phyloP scores from a whole-genome alignment of 2,888 invertebrate genomes.

The Harpagoxenus sublaevis region DNA sequence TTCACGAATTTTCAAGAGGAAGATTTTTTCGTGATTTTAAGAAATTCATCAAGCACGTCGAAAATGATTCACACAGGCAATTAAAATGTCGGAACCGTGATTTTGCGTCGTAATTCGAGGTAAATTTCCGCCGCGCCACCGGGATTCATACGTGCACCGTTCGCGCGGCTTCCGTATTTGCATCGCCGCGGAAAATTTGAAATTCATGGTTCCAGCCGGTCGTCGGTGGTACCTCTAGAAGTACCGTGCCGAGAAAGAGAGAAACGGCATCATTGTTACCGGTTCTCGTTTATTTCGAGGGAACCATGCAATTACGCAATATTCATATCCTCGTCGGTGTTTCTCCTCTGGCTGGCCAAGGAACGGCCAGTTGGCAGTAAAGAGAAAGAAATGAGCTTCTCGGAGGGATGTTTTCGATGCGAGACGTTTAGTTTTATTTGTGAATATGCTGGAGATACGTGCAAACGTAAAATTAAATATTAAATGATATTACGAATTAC shows the following conservation, averaged over 20 bases:
- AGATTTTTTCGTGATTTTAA: conserved; percentile 24
- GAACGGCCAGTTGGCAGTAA: conserved; percentile 3
- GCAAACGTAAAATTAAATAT: conserved; percentile 12
- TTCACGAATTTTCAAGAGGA: neutral
- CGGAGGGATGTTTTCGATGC: conserved; percentile 11
- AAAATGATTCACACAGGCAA: conserved; percentile 41
- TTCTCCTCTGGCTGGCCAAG: conserved; percentile 45
- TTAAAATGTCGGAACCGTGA: conserved; percentile 52
- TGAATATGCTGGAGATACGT: neutral
- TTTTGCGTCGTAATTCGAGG: conserved; percentile 40
- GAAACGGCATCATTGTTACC: conserved; percentile 61
- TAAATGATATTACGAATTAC: neutral
- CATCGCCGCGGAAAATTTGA: conserved; percentile 66
- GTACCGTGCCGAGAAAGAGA: conserved; percentile 14
- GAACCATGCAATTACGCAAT: conserved; percentile 65
- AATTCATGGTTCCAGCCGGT: conserved; percentile 60
- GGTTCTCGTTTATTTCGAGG: conserved; percentile 64
- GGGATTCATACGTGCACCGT: conserved; percentile 47
- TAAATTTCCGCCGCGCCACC: conserved; percentile 47
- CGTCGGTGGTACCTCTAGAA: conserved; percentile 32
- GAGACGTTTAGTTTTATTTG: neutral
- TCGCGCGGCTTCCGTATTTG: conserved; percentile 58
- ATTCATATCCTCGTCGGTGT: conserved; percentile 61
- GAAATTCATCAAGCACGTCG: conserved; percentile 20
- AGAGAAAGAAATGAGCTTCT: conserved; percentile 40